Conservation (phyloP, 2,113 vertebrate genomes). For the Rafetus swinhoei region DNA sequence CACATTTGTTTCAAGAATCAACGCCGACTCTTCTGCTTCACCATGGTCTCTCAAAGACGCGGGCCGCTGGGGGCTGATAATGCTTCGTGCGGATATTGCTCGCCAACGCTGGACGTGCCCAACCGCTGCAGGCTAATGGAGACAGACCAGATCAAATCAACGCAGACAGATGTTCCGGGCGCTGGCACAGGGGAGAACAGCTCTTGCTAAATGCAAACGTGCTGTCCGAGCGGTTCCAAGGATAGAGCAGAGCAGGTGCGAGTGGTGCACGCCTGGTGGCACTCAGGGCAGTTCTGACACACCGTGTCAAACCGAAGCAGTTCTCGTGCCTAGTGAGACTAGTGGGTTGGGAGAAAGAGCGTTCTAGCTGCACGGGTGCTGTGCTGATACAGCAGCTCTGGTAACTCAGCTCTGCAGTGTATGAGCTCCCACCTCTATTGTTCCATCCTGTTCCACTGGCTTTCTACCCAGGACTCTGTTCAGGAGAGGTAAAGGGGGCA, state of each 20-base stretch:
- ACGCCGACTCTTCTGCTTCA: background rate
- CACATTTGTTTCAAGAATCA: background rate
- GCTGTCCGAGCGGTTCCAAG: background rate
- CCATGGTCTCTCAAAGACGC: background rate
- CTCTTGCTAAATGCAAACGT: background rate
- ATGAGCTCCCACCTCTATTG: slow-evolving; percentile 23
- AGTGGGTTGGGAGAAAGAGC: background rate
- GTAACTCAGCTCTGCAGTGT: background rate
- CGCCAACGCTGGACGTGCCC: background rate
- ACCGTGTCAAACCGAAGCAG: background rate
- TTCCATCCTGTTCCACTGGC: background rate
- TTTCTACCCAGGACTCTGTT: slow-evolving; percentile 20
- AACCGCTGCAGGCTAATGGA: background rate
- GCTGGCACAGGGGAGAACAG: background rate
- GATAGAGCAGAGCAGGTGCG: background rate
- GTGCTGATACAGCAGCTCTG: background rate
- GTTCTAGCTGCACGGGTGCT: background rate
- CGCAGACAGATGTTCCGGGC: background rate
- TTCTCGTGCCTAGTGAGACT: background rate
- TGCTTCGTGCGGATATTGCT: background rate
- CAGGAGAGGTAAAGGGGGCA: background rate
- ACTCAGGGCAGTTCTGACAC: background rate
- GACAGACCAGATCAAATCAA: background rate
- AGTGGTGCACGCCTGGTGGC: background rate
- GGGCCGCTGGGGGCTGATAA: background rate